These are phyloP conservation scores for Bedellia somnulentella DNA, from an alignment of 2,888 invertebrate species.

Conservation along the genomic window DNA sequence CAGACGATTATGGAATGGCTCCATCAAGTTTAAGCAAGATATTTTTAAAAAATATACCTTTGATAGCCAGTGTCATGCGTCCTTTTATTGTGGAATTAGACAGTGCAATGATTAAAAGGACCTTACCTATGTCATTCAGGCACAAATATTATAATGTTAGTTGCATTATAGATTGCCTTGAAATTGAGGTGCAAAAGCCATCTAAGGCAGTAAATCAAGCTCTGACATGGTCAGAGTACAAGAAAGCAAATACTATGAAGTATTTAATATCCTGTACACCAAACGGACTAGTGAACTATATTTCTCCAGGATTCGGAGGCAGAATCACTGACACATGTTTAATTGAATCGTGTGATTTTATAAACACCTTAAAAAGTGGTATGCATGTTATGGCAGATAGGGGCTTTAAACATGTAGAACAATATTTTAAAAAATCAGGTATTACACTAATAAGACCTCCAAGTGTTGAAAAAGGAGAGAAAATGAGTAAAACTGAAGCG, in stretches of 20 bases:
- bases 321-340: no score
- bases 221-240: conserved; percentile 6
- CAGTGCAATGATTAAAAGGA: not conserved
- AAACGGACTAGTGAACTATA: conserved; percentile 5
- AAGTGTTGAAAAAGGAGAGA: no score
- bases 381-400: no score
- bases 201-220: conserved; percentile 4
- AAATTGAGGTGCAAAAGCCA: conserved; percentile 5
- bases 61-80: not conserved
- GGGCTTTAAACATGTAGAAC: no score
- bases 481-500: no score
- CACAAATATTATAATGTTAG: conserved; percentile 2
- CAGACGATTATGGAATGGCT: conserved; percentile 2
- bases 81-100: conserved; percentile 4
- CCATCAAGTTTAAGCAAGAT: not conserved
- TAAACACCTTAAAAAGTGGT: no score
- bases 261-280: conserved; percentile 4
- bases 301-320: conserved; percentile 4
- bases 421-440: no score
- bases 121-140: conserved; percentile 5
- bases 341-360: no score
- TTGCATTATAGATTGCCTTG: conserved; percentile 5
- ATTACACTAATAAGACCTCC: no score
- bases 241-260: conserved; percentile 4
- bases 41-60: conserved; percentile 2